Percentiles rank a stretch among this genome's conserved stretches.
Conservation (phyloP, 2,797 vertebrate species). For the Muraenolepis orangiensis region DNA sequence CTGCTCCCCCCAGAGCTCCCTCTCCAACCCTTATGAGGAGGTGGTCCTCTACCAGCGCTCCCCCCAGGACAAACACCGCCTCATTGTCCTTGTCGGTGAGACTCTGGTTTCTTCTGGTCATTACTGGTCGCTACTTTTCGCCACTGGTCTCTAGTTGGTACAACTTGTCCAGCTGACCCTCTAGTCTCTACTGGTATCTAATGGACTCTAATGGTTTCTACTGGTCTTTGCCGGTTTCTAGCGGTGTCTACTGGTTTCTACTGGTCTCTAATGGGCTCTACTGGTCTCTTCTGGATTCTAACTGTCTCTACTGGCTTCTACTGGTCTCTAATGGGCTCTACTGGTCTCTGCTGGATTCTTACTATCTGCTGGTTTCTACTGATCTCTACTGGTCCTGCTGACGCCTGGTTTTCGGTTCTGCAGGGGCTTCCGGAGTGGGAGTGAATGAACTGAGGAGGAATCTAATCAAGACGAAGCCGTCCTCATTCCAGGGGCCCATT, state of each 20-base stretch:
- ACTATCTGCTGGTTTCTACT: background rate
- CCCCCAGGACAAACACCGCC: conserved; percentile 74
- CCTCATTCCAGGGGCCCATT: conserved; percentile 79
- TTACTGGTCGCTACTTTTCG: background rate
- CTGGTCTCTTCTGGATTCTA: background rate
- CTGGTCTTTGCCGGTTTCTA: background rate
- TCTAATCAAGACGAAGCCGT: conserved; percentile 82
- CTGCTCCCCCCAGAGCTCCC: conserved; percentile 55
- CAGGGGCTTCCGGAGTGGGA: conserved; percentile 88
- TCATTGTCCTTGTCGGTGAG: conserved; percentile 85
- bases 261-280: background rate
- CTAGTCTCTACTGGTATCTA: background rate
- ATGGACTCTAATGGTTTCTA: too few species aligned
- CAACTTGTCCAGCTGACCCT: background rate
- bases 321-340: too few species aligned
- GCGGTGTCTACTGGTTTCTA: background rate
- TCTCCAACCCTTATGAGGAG: conserved; percentile 82
- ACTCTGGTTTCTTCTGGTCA: conserved; percentile 1
- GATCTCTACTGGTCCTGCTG: background rate
- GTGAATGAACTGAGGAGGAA: conserved; percentile 85
- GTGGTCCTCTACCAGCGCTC: conserved; percentile 81
- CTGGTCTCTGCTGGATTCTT: background rate
- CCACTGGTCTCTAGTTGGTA: background rate
- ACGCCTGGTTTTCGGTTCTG: background rate
- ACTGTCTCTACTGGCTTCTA: background rate